phyloP scores from a whole-genome alignment of 1,140 invertebrate genomes.

The Anoplolepis gracilipes region DNA sequence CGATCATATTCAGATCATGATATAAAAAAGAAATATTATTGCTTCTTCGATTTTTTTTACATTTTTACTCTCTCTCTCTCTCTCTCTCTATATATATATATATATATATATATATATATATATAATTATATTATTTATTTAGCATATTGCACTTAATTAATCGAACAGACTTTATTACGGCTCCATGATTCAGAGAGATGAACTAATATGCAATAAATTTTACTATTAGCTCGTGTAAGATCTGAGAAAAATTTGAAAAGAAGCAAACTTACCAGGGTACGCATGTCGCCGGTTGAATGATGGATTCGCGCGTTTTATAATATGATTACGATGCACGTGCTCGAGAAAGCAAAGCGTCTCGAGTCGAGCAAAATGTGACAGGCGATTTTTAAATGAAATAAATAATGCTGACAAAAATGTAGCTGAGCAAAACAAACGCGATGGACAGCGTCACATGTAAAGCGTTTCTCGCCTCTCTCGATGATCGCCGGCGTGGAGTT shows the following conservation, averaged over 20 bases:
- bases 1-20: not conserved
- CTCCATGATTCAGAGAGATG: not conserved
- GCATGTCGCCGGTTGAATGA: conserved; percentile 65
- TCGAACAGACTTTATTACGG: not conserved
- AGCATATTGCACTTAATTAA: not conserved
- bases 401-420: not conserved
- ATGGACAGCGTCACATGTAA: conserved; percentile 73
- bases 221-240: not conserved
- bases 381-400: not conserved
- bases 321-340: not conserved
- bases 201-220: not conserved
- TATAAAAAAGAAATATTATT: not conserved
- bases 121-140: not conserved
- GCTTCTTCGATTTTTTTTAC: not conserved
- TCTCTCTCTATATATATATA: too few relatives aligned
- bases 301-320: conserved; percentile 1
- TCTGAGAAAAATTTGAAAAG: not conserved
- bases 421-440: conserved; percentile 29
- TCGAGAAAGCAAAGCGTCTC: conserved; percentile 30
- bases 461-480: conserved; percentile 65
- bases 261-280: conserved; percentile 68
- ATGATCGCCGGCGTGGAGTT: conserved; percentile 82
- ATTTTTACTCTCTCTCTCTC: not conserved
- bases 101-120: too few relatives aligned
- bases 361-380: conserved; percentile 19